Evolutionary conservation across 37 sponge, comb jelly and placozoan species (phyloP), one percentile per base, ranked within the genome.

Genomic region (Trichoplax adhaerens): DNA sequence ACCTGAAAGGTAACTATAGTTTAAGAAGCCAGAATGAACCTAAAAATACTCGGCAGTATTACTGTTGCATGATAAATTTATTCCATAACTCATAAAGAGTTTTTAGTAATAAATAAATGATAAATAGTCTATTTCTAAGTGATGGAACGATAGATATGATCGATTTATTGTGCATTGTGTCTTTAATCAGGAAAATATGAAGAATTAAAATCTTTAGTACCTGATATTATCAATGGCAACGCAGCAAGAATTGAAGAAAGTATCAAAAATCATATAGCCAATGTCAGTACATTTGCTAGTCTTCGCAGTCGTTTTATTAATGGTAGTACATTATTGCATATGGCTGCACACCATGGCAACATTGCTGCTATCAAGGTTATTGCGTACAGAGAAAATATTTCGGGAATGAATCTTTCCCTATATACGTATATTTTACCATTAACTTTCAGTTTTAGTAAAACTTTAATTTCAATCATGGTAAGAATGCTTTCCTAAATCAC

Each of bases 271-370:
- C 83, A 83, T 55, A 51, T 79, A 53, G 56, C 69, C 50, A 58
- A 68, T 53, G 56, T 66, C 56, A 68, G 75, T 3, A 75, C 81
- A 46, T 61, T 83, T 54, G 81, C 84, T 70, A 82, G 81, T 55
- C 68, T 87, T 5, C 69, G 58, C n/a, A 83, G 84, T 74, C 71
- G 88, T 81, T 80, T 70, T 6, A 48, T 75, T 10, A 69, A 74
- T 48, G 88, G 84, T 2, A 68, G 65, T 56, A 87, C 84, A 2
- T 74, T 87, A 48, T 48, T 87, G 7, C 88, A 87, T 53, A 54
- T 65, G 58, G 78, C 81, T 55, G 78, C 77, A 48, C 55, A 61
- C 58, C 55, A 81, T 10, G 88, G 84, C 3, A 76, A 76, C 7
- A 1, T 76, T 56, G 65, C 65, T 54, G 81, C 70, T 57, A 62